phyloP scores from a whole-genome alignment of 2,113 vertebrate genomes.

The Lipotes vexillifer region DNA sequence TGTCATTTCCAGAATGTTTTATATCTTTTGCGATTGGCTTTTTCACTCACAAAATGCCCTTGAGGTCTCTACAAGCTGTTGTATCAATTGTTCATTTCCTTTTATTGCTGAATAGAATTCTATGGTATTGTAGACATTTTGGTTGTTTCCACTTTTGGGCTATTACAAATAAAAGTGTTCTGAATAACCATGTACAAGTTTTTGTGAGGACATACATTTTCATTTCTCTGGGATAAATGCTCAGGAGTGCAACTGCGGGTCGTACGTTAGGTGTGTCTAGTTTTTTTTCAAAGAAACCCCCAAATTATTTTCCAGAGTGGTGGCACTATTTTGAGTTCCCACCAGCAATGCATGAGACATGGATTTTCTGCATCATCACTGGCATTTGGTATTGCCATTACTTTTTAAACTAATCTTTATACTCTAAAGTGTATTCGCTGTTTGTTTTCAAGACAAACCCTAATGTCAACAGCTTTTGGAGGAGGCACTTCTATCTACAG shows the following conservation, averaged over 20 bases:
- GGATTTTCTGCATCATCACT: not conserved
- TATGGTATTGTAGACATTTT: not conserved
- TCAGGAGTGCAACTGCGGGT: not conserved
- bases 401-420: not conserved
- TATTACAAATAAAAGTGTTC: not conserved
- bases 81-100: not conserved
- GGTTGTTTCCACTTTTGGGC: not conserved
- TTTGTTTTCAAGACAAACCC: not conserved
- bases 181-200: not conserved
- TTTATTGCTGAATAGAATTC: not conserved
- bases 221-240: not conserved
- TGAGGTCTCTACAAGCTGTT: not conserved
- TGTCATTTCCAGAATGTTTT: not conserved
- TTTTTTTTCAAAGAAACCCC: not conserved
- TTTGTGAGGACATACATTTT: not conserved
- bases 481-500: not conserved
- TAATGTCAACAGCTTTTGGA: not conserved
- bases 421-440: not conserved
- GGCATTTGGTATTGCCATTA: not conserved
- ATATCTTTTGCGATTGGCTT: not conserved
- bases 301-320: not conserved
- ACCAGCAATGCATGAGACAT: not conserved
- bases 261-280: not conserved
- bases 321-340: not conserved
- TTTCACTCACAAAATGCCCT: not conserved